Evolutionary conservation across 2,797 vertebrate genomes (phyloP), one percentile per base, ranked within the genome.

Genomic region (Catamblyrhynchus diadema): DNA sequence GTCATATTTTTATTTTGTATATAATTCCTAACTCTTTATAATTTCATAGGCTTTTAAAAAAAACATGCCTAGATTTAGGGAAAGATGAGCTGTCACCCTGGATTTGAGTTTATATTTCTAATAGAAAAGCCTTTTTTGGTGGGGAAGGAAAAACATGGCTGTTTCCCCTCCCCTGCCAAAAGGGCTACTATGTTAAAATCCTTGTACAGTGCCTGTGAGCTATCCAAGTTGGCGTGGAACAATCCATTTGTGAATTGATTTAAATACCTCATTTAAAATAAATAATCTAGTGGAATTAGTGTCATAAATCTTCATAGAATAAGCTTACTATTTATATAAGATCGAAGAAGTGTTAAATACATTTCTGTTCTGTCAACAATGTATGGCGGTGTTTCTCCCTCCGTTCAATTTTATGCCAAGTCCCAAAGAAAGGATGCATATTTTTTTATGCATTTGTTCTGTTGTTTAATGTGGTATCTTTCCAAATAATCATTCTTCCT

Each of bases 1-100:
- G 96, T 95, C 83, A 59, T 96, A 94, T 97, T 98, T 98, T 97
- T 97, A 96, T 97, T 97, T 96, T 96, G 96, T 97, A 88, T 96
- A 91, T 97, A 96, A 97, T 98, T 97, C 96, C 91, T 94, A 92
- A 92, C 95, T 97, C 95, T 96, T 95, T 90, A 81, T 92, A 97
- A 93, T 95, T 97, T 94, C 88, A 93, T 95, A 91, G 93, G 86
- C 94, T 96, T 93, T 96, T 57, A 35, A 69, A 77, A 94, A 94
- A 94, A 96, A 93, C 91, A 96, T 90, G 86, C 73, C 88, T 93
- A 93, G 93, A 94, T 96, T 95, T 83, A 87, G 48, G 48, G 85
- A 86, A 83, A 96, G 95, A 96, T 95, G 95, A 95, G 92, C 93
- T 95, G 96, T 97, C 93, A 91, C 84, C 94, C 86, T 97, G 85